Evolutionary conservation across 2,113 vertebrate genomes (phyloP).

Genomic region (Artemisiospiza belli): DNA sequence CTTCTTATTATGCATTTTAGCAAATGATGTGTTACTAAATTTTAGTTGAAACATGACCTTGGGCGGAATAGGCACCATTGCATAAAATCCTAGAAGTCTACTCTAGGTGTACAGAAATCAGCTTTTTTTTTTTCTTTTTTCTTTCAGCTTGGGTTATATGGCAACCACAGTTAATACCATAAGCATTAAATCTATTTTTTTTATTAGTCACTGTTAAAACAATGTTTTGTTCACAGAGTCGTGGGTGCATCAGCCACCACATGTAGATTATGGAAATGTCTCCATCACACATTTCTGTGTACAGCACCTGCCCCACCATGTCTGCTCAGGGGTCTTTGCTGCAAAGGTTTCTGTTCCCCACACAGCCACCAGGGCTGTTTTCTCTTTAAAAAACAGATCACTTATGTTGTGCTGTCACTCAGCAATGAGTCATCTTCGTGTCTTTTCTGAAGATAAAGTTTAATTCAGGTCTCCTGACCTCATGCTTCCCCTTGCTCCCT

Average conservation of each 20-base stretch:
- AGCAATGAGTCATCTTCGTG: neutral
- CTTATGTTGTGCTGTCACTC: neutral
- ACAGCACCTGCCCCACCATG: neutral
- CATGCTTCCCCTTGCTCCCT: neutral
- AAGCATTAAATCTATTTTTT: neutral
- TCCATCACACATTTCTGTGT: neutral
- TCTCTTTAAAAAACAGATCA: neutral
- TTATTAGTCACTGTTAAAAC: neutral
- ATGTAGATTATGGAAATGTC: neutral
- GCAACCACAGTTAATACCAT: neutral
- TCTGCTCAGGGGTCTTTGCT: neutral
- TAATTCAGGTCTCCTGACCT: neutral
- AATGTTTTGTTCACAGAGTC: neutral
- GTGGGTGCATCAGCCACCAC: rapidly evolving
- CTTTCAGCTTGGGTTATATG: neutral
- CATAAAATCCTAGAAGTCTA: neutral
- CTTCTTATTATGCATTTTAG: neutral
- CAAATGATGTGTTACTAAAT: neutral
- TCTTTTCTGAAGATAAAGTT: neutral
- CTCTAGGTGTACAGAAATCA: neutral
- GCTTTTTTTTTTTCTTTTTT: rapidly evolving
- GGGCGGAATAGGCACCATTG: neutral
- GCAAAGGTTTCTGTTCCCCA: neutral
- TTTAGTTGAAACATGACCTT: neutral
- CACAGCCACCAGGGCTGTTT: neutral